A percentile compares a stretch with the other conserved stretches of the same genome.
These are phyloP conservation scores for Dermochelys coriacea DNA, from an alignment of 2,797 vertebrate species.

Conservation along the genomic window DNA sequence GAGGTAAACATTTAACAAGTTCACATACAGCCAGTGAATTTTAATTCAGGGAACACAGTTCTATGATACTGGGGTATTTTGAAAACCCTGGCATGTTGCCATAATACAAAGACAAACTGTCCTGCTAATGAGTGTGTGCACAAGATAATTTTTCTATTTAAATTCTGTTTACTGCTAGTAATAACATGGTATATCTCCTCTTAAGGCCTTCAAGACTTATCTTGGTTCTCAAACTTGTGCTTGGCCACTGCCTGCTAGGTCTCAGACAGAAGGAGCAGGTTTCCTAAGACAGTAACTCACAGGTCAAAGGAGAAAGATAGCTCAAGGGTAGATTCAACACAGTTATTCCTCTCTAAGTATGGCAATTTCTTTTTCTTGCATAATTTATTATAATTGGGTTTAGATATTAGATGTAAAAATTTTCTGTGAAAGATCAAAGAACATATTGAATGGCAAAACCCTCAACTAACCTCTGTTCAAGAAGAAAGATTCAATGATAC, in stretches of 20 bases:
- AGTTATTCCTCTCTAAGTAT: neutral
- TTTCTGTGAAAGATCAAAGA: neutral
- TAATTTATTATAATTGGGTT: neutral
- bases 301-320: slow-evolving; percentile 53
- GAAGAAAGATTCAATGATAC: neutral
- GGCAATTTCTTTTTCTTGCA: neutral
- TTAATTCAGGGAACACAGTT: neutral
- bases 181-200: neutral
- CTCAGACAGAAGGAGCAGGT: neutral
- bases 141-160: slow-evolving; percentile 43
- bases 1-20: slow-evolving; percentile 8
- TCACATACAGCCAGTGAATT: neutral
- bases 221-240: slow-evolving; percentile 14
- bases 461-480: neutral
- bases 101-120: slow-evolving; percentile 56
- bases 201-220: neutral
- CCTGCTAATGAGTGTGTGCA: slow-evolving; percentile 28
- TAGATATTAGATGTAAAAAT: neutral
- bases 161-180: neutral
- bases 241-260: neutral
- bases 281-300: slow-evolving; percentile 16
- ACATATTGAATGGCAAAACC: neutral
- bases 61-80: slow-evolving; percentile 48
- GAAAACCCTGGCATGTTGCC: neutral
- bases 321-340: neutral